Evolutionary conservation across 2,888 invertebrate genomes (phyloP).

Genomic region (Taphrorychus bicolor): DNA sequence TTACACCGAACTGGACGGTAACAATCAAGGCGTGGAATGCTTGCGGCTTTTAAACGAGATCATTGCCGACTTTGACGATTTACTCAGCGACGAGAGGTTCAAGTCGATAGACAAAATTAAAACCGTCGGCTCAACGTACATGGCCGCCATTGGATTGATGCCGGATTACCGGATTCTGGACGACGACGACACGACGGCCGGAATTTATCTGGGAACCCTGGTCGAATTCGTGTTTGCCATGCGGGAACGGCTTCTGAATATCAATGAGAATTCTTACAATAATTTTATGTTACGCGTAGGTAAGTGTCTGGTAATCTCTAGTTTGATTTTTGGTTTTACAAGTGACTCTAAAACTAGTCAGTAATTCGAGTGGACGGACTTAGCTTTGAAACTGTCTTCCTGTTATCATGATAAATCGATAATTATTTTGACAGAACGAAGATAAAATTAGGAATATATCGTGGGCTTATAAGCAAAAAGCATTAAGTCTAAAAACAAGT

Average conservation of each 20-base stretch:
- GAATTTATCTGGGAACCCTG: conserved; percentile 76
- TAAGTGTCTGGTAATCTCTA: conserved; percentile 60
- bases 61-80: conserved; percentile 93
- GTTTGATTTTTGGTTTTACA: neutral
- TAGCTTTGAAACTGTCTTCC: too few relatives aligned
- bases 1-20: conserved; percentile 90
- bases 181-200: conserved; percentile 71
- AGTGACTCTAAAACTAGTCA: too few relatives aligned
- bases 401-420: too few relatives aligned
- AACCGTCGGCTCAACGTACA: conserved; percentile 91
- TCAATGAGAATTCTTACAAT: conserved; percentile 92
- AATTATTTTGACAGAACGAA: too few relatives aligned
- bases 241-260: conserved; percentile 82
- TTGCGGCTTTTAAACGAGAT: conserved; percentile 88
- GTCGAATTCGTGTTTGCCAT: conserved; percentile 91
- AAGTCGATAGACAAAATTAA: conserved; percentile 91
- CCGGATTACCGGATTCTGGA: conserved; percentile 78
- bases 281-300: conserved; percentile 91
- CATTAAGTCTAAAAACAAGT: too few relatives aligned
- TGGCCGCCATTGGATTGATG: conserved; percentile 91
- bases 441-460: too few relatives aligned
- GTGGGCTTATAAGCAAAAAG: too few relatives aligned
- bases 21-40: conserved; percentile 91
- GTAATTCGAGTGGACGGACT: too few relatives aligned
- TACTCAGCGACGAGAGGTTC: conserved; percentile 85